Base-by-base conservation (phyloP, 1,140 invertebrate species). In the Drosophila baimaii region DNA sequence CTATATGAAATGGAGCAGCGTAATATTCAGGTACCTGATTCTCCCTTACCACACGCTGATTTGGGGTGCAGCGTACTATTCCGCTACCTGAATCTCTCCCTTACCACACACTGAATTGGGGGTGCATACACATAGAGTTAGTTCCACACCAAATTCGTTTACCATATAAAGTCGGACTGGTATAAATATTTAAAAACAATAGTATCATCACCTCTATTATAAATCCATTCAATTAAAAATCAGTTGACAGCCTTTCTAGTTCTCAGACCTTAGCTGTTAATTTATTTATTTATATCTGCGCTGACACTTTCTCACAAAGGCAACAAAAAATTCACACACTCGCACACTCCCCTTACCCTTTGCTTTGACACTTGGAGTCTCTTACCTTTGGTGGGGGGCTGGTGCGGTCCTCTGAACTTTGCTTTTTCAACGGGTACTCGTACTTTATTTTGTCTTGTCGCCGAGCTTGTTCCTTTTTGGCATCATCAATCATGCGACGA, bases 401-500 rank as follows among this genome's bases (percentile, higher is more conserved):
- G 13, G 13, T 4, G 33, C 15, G 33, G 59, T 47, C 31, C 31
- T 41, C 44, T 69, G 64, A 71, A 56, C 52, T 75, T 63, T 75
- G 55, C 15, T 58, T 59, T 55, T 57, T 62, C 47, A 27, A 21
- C 23, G 17, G 49, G 31, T 62, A 57, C 19, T 37, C 10, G 17
- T 15, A 25, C 23, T 44, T 39, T 62, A 57, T n/a, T 54, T 44
- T 44, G n/a, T 29, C 35, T 66, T 79, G 57, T 61, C 70, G 68
- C 41, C 64, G 43, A n/a, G 69, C 52, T 35, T 59, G 69, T 73
- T 64, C 78, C 71, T 65, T 69, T 56, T 62, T 58, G 51, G 55
- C 29, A 65, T 77, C 78, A 81, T 81, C 72, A 81, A 81, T 81
- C 78, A 81, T 77, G 65, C 63, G 44, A 25, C 49, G 39, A 63